These are phyloP conservation scores for Tachystola acroxantha DNA, from an alignment of 2,888 invertebrate species.

Conservation along the genomic window DNA sequence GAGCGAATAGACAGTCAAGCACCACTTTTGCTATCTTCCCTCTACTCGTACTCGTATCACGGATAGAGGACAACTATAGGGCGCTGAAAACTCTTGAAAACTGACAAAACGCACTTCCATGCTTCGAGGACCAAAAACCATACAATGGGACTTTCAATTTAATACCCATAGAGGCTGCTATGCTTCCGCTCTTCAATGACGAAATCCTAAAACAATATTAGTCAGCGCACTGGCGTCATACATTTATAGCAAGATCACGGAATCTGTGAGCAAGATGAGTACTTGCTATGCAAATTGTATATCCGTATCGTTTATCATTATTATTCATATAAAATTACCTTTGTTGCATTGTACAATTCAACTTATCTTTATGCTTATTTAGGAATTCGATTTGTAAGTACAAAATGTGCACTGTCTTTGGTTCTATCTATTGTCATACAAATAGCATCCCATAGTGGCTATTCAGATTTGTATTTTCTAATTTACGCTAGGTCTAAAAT, in stretches of 20 bases:
- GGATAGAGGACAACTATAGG: constrained; percentile 19
- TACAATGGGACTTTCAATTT: no score
- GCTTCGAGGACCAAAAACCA: no score
- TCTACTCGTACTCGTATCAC: no score
- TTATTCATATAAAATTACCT: not conserved
- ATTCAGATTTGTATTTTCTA: no score
- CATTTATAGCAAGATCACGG: constrained; percentile 1
- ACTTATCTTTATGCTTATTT: no score
- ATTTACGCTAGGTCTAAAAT: no score
- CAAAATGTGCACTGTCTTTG: no score
- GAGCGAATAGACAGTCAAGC: constrained; percentile 30
- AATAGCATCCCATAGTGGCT: no score
- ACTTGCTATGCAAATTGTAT: constrained; percentile 1
- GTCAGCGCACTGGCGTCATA: not conserved
- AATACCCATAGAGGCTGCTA: no score
- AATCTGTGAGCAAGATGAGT: constrained; percentile 1
- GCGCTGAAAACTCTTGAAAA: constrained; percentile 6
- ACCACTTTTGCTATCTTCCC: constrained; percentile 34
- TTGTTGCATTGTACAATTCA: no score
- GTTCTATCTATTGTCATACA: no score
- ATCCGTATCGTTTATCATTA: not conserved
- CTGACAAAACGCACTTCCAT: constrained; percentile 1
- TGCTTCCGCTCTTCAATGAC: not conserved
- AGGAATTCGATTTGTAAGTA: no score
- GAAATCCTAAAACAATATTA: not conserved